Evolutionary conservation across 2,888 invertebrate species (phyloP).

Genomic region (Pseudoips prasinana): DNA sequence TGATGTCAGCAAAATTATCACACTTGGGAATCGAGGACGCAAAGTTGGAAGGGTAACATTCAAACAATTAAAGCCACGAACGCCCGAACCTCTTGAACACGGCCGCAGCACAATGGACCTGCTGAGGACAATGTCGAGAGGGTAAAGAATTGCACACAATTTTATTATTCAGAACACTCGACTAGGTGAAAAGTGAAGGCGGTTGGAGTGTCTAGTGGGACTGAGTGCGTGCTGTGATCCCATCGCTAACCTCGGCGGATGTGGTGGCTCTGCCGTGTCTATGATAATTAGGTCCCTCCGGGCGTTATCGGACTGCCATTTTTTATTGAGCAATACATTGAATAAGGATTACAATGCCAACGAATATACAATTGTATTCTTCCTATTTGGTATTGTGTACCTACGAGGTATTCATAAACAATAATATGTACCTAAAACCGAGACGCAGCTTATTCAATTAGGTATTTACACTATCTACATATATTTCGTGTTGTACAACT

Average conservation of each 20-base stretch:
- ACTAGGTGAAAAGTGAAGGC: conserved; percentile 54
- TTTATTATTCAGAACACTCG: conserved; percentile 58
- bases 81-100: conserved; percentile 50
- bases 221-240: conserved; percentile 51
- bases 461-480: too few relatives aligned
- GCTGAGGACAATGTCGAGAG: conserved; percentile 45
- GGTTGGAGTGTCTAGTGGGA: conserved; percentile 54
- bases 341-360: conserved; percentile 14
- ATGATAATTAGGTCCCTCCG: conserved; percentile 52
- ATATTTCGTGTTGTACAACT: too few relatives aligned
- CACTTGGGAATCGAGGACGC: too few relatives aligned
- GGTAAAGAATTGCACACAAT: conserved; percentile 51
- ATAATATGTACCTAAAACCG: too few relatives aligned
- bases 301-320: conserved; percentile 23
- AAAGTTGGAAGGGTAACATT: conserved; percentile 40
- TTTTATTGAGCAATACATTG: conserved; percentile 14
- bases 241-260: conserved; percentile 48
- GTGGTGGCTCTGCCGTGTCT: conserved; percentile 33
- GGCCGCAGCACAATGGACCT: conserved; percentile 50
- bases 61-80: conserved; percentile 54
- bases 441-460: too few relatives aligned
- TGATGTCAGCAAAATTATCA: conserved; percentile 30
- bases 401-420: too few relatives aligned
- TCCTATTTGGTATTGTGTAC: conserved; percentile 6
- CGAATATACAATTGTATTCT: conserved; percentile 14